Percentiles rank a stretch among this genome's conserved stretches.
These are phyloP conservation scores for Buphagus erythrorhynchus DNA, from an alignment of 2,797 vertebrate genomes.

Conservation along the genomic window DNA sequence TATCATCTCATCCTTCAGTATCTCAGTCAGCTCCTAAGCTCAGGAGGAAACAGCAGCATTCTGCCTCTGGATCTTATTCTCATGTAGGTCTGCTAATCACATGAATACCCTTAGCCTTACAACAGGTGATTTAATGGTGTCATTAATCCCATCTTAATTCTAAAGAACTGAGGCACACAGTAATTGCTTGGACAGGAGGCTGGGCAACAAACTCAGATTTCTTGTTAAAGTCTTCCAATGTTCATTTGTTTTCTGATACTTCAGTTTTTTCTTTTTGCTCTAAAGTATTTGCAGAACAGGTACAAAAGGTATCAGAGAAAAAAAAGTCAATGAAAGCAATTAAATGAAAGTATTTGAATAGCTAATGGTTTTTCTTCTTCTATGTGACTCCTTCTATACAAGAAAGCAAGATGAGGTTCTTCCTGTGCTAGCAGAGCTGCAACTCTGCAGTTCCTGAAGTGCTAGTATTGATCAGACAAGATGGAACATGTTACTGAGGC, in stretches of 20 bases:
- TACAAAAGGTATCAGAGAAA: not conserved
- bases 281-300: not conserved
- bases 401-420: not conserved
- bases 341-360: not conserved
- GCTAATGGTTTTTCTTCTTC: not conserved
- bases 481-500: conserved; percentile 28
- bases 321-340: not conserved
- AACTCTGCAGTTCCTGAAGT: not conserved
- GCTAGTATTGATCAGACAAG: conserved; percentile 38
- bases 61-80: not conserved
- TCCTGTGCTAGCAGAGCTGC: not conserved
- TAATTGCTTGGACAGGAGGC: not conserved
- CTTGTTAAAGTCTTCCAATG: not conserved
- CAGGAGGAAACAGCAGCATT: not conserved
- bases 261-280: not conserved
- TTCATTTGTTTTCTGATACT: not conserved
- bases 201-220: not conserved
- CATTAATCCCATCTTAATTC: not conserved
- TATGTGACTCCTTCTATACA: not conserved
- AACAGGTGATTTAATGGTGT: not conserved
- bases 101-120: not conserved
- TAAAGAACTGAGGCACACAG: not conserved
- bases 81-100: not conserved
- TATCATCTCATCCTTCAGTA: not conserved
- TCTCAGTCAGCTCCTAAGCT: not conserved